phyloP scores from a whole-genome alignment of 2,888 invertebrate genomes.

The Macrosoma leucophasiata region DNA sequence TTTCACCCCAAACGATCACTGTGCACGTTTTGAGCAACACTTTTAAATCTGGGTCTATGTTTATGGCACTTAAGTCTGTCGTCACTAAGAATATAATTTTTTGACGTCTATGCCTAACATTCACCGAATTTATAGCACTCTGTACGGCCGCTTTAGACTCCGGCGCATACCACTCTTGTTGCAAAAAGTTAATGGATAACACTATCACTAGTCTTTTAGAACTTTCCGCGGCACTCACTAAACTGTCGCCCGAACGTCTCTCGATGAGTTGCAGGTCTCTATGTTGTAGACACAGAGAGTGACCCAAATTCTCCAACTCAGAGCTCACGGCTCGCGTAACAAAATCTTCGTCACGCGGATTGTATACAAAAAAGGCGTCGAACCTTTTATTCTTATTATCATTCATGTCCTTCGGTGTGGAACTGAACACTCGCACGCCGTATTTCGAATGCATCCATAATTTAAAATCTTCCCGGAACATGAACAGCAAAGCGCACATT shows the following conservation, averaged over 20 bases:
- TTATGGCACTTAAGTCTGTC: conserved; percentile 77
- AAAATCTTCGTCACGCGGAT: conserved; percentile 85
- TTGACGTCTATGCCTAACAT: conserved; percentile 77
- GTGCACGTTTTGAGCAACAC: conserved; percentile 83
- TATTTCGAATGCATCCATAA: conserved; percentile 87
- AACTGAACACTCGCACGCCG: conserved; percentile 83
- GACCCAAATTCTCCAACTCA: conserved; percentile 82
- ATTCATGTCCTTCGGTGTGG: conserved; percentile 71
- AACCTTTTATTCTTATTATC: conserved; percentile 82
- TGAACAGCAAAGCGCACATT: conserved; percentile 80
- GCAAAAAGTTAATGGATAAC: conserved; percentile 86
- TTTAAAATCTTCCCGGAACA: conserved; percentile 85
- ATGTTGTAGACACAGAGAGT: conserved; percentile 80
- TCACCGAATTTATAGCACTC: conserved; percentile 80
- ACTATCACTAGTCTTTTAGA: conserved; percentile 85
- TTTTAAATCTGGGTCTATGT: conserved; percentile 84
- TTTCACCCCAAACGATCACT: conserved; percentile 86
- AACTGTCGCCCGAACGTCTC: conserved; percentile 71
- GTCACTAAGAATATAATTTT: conserved; percentile 75
- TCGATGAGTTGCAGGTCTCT: conserved; percentile 77
- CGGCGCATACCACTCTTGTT: conserved; percentile 88
- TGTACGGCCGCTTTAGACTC: conserved; percentile 89
- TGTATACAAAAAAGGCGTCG: conserved; percentile 93
- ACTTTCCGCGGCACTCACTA: conserved; percentile 74
- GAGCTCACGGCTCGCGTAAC: conserved; percentile 81